A percentile compares a stretch with the other conserved stretches of the same genome.
Conservation (phyloP, 2,113 vertebrate genomes). For the Addax nasomaculatus region DNA sequence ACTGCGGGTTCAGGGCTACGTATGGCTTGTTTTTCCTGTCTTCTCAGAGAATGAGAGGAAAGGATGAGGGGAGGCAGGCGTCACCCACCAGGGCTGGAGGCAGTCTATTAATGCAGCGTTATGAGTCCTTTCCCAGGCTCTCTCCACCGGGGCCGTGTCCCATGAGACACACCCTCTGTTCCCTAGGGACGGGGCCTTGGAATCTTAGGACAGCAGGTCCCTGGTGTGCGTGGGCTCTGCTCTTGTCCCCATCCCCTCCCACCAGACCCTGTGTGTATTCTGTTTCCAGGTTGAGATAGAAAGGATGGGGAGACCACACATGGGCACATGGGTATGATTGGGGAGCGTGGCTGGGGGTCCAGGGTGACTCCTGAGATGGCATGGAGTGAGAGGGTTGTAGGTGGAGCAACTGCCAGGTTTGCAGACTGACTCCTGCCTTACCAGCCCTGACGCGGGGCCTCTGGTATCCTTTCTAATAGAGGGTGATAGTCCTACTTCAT, state of each 20-base stretch:
- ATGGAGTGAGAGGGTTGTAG: background rate
- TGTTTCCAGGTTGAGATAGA: background rate
- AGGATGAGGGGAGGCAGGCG: background rate
- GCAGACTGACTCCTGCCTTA: background rate
- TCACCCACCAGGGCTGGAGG: no score
- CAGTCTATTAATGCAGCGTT: background rate
- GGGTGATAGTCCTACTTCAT: no score
- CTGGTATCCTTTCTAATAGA: background rate
- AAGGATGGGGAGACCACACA: background rate
- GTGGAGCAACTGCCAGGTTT: background rate
- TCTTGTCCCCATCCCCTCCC: background rate
- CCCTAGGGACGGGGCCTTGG: background rate
- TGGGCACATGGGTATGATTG: rapidly evolving
- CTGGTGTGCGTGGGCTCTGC: no score
- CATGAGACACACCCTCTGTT: background rate
- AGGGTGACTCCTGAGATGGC: background rate
- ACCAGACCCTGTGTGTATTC: background rate
- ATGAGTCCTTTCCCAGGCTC: background rate
- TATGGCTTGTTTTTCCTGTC: background rate
- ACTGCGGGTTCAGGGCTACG: background rate
- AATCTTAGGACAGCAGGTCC: background rate
- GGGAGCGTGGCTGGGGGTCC: rapidly evolving
- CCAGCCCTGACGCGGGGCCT: background rate
- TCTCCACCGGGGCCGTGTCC: background rate
- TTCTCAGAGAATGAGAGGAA: background rate